Conservation (phyloP, 2,113 vertebrate genomes). For the Aptenodytes patagonicus region DNA sequence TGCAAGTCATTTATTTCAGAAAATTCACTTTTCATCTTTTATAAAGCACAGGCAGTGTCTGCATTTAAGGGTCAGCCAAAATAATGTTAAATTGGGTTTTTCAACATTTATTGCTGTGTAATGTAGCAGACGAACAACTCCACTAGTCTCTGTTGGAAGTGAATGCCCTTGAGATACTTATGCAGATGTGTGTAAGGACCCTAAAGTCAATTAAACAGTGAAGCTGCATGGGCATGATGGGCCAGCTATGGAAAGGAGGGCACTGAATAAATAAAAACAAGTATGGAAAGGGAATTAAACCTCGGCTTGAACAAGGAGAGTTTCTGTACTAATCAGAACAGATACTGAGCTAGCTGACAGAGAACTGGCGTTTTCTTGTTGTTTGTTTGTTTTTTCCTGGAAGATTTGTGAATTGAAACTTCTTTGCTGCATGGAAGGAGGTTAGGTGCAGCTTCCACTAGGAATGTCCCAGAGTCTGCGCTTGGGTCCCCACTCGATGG, state of each 20-base stretch:
- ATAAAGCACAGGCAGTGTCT: neutral
- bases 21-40: slow-evolving; percentile 10
- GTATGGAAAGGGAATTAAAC: neutral
- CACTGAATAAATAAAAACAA: neutral
- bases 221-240: neutral
- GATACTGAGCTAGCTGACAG: neutral
- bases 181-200: neutral
- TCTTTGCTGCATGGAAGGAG: neutral
- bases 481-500: neutral
- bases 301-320: neutral
- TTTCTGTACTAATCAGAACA: neutral
- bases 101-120: neutral
- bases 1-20: slow-evolving; percentile 12
- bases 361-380: neutral
- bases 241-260: neutral
- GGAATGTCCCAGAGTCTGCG: neutral
- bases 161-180: neutral
- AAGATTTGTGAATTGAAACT: neutral
- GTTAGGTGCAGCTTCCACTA: neutral
- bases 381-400: neutral
- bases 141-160: neutral
- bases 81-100: neutral
- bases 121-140: neutral
- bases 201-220: neutral
- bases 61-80: slow-evolving; percentile 5